phyloP scores from a whole-genome alignment of 2,888 invertebrate genomes.

The Crioceris asparagi region DNA sequence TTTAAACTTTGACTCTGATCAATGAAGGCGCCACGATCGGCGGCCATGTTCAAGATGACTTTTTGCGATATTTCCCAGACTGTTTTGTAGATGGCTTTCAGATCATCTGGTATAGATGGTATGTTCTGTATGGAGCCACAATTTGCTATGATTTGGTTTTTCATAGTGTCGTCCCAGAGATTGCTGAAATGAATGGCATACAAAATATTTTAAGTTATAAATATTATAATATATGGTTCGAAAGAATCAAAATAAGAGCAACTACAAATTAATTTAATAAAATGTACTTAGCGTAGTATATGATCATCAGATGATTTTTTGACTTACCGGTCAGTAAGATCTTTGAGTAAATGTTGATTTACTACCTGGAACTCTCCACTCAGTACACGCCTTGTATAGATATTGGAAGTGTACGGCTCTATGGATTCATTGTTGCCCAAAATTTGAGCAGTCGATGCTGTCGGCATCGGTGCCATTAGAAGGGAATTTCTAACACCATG shows the following conservation, averaged over 20 bases:
- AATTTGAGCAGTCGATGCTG: slow-evolving; percentile 98
- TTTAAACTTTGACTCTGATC: slow-evolving; percentile 99
- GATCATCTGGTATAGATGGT: slow-evolving; percentile 68
- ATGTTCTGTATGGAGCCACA: slow-evolving; percentile 91
- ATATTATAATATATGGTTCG: too few species aligned
- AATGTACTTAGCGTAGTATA: too few species aligned
- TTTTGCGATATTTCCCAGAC: slow-evolving; percentile 97
- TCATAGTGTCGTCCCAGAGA: slow-evolving; percentile 95
- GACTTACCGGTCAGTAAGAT: slow-evolving; percentile 80
- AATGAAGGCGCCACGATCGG: slow-evolving; percentile 94
- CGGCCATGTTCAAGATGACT: slow-evolving; percentile 89
- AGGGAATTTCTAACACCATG: slow-evolving; percentile 85
- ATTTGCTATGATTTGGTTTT: slow-evolving; percentile 81
- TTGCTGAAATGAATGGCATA: too few species aligned
- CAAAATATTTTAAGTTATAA: too few species aligned
- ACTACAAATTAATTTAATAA: too few species aligned
- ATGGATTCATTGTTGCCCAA: slow-evolving; percentile 97
- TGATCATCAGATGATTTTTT: too few species aligned
- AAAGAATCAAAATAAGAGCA: too few species aligned
- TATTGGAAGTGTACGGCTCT: slow-evolving; percentile 96
- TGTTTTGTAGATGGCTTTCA: slow-evolving; percentile 86
- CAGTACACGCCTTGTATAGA: slow-evolving; percentile 85
- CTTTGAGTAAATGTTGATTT: slow-evolving; percentile 89
- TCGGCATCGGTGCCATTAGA: slow-evolving; percentile 95
- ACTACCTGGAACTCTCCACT: slow-evolving; percentile 91